phyloP scores from a whole-genome alignment of 2,113 vertebrate species.

The Heterocephalus glaber region DNA sequence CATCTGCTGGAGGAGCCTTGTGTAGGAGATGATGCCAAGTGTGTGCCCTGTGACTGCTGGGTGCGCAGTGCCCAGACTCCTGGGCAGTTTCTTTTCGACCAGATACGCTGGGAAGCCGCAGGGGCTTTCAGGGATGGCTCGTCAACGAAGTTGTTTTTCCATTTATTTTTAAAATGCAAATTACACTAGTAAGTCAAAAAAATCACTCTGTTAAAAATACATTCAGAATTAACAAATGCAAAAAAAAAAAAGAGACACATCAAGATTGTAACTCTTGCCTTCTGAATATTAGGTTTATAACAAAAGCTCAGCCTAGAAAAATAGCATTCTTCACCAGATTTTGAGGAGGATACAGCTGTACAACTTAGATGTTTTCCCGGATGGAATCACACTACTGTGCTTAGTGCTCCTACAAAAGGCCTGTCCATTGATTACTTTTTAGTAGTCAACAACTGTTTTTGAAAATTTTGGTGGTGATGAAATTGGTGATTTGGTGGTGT shows the following conservation, averaged over 20 bases:
- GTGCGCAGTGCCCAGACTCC: slow-evolving; percentile 81
- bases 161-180: slow-evolving; percentile 91
- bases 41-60: slow-evolving; percentile 69
- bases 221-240: slow-evolving; percentile 90
- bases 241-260: slow-evolving; percentile 84
- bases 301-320: slow-evolving; percentile 91
- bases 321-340: slow-evolving; percentile 90
- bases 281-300: slow-evolving; percentile 89
- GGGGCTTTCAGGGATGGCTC: slow-evolving; percentile 81
- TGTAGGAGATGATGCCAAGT: slow-evolving; percentile 75
- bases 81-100: slow-evolving; percentile 78
- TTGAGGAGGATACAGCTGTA: slow-evolving; percentile 88
- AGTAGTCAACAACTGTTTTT: slow-evolving; percentile 84
- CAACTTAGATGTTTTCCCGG: slow-evolving; percentile 85
- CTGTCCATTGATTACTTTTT: slow-evolving; percentile 79
- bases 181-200: slow-evolving; percentile 91
- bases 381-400: slow-evolving; percentile 86
- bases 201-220: slow-evolving; percentile 91
- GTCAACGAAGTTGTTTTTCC: slow-evolving; percentile 84
- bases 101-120: slow-evolving; percentile 70
- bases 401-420: slow-evolving; percentile 81
- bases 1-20: slow-evolving; percentile 73
- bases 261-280: slow-evolving; percentile 87
- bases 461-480: slow-evolving; percentile 75
- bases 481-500: slow-evolving; percentile 75